These are phyloP conservation scores for Notarius quadriscutis DNA, from an alignment of 2,113 vertebrate genomes.

Conservation along the genomic window DNA sequence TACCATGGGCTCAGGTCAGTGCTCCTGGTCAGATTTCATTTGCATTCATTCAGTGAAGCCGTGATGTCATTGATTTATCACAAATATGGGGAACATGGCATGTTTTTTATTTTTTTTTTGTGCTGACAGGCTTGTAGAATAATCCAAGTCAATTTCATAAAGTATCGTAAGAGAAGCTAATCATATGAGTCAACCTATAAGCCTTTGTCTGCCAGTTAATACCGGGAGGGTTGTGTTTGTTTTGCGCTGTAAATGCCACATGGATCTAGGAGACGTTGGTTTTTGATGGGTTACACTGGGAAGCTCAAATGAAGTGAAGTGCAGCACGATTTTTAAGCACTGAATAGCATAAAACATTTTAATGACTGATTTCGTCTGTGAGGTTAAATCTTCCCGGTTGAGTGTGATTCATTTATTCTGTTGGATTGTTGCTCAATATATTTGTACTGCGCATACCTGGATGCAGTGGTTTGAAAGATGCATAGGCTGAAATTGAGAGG, in stretches of 20 bases:
- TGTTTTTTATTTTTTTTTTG: background rate
- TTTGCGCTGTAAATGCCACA: conserved; percentile 36
- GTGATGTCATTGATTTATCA: conserved; percentile 10
- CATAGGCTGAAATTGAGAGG: background rate
- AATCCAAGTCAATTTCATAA: background rate
- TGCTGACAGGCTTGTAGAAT: background rate
- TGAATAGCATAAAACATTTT: background rate
- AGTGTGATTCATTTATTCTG: background rate
- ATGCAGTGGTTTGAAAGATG: background rate
- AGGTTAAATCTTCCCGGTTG: background rate
- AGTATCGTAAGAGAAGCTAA: background rate
- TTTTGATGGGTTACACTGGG: conserved; percentile 4
- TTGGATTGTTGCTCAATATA: background rate
- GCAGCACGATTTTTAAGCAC: background rate
- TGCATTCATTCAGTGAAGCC: background rate
- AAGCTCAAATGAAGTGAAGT: background rate
- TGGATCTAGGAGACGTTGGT: conserved; percentile 22
- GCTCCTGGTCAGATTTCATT: conserved; percentile 24
- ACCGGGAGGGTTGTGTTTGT: conserved; percentile 34
- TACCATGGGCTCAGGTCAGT: background rate
- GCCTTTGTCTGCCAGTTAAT: background rate
- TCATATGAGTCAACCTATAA: conserved; percentile 1
- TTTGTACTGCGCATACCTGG: background rate
- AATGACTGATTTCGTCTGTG: background rate
- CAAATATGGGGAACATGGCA: background rate